A percentile compares a stretch with the other conserved stretches of the same genome.
These are phyloP conservation scores for Acipenser ruthenus DNA, from an alignment of 2,797 vertebrate genomes.

Conservation along the genomic window DNA sequence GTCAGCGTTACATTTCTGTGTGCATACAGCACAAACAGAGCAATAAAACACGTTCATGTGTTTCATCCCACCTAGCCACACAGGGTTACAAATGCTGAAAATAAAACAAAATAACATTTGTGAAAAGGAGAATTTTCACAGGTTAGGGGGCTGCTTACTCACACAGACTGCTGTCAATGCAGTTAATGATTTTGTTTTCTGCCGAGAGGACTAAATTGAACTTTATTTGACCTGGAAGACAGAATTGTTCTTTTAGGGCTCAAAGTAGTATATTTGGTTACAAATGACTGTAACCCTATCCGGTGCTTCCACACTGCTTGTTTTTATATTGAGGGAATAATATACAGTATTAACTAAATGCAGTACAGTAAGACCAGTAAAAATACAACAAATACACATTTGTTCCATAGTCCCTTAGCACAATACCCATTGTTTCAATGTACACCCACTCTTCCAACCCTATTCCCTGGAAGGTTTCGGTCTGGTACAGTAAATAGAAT, in stretches of 20 bases:
- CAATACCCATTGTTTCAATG: constrained; percentile 4
- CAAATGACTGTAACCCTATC: neutral
- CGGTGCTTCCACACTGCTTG: neutral
- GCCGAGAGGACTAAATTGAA: neutral
- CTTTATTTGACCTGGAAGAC: neutral
- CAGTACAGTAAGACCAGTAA: constrained; percentile 14
- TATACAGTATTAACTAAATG: constrained; percentile 2
- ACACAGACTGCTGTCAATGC: no score
- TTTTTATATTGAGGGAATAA: neutral
- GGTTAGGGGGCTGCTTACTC: no score
- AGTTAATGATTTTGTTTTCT: no score
- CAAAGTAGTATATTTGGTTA: neutral
- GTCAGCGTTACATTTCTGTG: no score
- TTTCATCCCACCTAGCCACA: no score
- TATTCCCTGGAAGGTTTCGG: constrained; percentile 12
- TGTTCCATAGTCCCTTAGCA: constrained; percentile 10
- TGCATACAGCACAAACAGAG: no score
- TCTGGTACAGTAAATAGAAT: constrained; percentile 13
- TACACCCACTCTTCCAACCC: constrained; percentile 9
- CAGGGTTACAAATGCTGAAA: no score
- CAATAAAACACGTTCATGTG: no score
- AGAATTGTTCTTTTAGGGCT: neutral
- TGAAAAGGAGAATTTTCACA: no score
- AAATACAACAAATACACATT: constrained; percentile 16
- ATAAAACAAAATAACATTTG: no score